A percentile compares a stretch with the other conserved stretches of the same genome.
These are phyloP conservation scores for Bombylius discolor DNA, from an alignment of 2,888 invertebrate species.

Conservation along the genomic window DNA sequence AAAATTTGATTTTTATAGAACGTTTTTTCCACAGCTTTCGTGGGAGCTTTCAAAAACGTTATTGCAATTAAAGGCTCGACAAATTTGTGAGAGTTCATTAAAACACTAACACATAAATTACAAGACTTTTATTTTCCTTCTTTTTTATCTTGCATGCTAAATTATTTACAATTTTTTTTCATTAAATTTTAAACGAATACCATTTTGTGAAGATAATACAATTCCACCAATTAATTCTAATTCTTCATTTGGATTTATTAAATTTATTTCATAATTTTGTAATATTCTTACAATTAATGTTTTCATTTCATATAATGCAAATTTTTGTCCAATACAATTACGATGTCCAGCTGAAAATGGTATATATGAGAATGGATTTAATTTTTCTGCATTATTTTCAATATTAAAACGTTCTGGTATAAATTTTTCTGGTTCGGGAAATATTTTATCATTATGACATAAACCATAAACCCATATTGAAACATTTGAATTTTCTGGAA, in stretches of 20 bases:
- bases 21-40: no score
- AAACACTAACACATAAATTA: no score
- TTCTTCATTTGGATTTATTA: slow-evolving; percentile 9
- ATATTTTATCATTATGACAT: slow-evolving; percentile 11
- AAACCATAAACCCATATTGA: slow-evolving; percentile 2
- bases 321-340: slow-evolving; percentile 18
- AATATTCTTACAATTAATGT: slow-evolving; percentile 11
- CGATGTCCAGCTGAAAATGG: slow-evolving; percentile 18
- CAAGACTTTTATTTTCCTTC: no score
- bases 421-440: slow-evolving; percentile 15
- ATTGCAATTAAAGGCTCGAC: no score
- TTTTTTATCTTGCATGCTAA: no score
- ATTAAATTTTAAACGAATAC: slow-evolving; percentile 10
- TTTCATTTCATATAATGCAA: slow-evolving; percentile 17
- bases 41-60: no score
- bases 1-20: no score
- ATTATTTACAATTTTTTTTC: neutral
- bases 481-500: slow-evolving; percentile 1
- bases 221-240: slow-evolving; percentile 10
- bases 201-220: slow-evolving; percentile 14
- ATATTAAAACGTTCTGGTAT: slow-evolving; percentile 16
- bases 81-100: no score
- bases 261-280: slow-evolving; percentile 11
- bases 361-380: slow-evolving; percentile 14
- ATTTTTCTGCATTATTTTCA: neutral